A percentile compares a stretch with the other conserved stretches of the same genome.
Evolutionary conservation across 2,888 invertebrate species (phyloP).

Genomic region (Limenitis camilla): DNA sequence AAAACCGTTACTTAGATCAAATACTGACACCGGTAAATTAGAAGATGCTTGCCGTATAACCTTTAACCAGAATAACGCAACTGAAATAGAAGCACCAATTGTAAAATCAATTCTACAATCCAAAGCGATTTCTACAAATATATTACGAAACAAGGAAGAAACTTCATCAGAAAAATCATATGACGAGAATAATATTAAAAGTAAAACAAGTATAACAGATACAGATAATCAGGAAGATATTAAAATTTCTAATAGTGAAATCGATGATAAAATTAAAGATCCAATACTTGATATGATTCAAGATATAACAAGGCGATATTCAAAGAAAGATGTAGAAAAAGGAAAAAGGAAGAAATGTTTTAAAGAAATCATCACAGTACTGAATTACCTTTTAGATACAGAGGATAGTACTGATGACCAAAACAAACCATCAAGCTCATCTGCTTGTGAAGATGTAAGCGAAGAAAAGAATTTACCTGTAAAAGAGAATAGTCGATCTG

Average conservation of each 20-base stretch:
- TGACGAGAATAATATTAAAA: conserved; percentile 9
- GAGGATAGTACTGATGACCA: conserved; percentile 44
- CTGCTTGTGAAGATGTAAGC: conserved; percentile 9
- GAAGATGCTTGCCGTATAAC: conserved; percentile 21
- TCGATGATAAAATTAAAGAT: conserved; percentile 33
- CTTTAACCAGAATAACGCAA: conserved; percentile 14
- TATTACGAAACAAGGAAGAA: background rate
- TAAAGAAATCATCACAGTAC: conserved; percentile 54
- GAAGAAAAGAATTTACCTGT: conserved; percentile 16
- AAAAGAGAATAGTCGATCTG: conserved; percentile 9
- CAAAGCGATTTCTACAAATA: background rate
- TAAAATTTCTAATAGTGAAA: conserved; percentile 19
- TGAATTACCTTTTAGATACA: conserved; percentile 61
- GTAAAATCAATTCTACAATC: background rate
- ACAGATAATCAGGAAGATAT: conserved; percentile 9
- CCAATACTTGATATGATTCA: conserved; percentile 53
- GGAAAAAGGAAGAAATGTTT: conserved; percentile 57
- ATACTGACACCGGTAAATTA: conserved; percentile 41
- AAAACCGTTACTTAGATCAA: conserved; percentile 39
- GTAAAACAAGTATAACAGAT: conserved; percentile 16
- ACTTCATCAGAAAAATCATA: conserved; percentile 13
- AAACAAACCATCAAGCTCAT: conserved; percentile 20
- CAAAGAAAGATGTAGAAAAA: conserved; percentile 50
- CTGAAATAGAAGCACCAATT: conserved; percentile 15
- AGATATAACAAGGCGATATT: conserved; percentile 60